Conservation (phyloP, 2,797 vertebrate species). For the Crenichthys baileyi region DNA sequence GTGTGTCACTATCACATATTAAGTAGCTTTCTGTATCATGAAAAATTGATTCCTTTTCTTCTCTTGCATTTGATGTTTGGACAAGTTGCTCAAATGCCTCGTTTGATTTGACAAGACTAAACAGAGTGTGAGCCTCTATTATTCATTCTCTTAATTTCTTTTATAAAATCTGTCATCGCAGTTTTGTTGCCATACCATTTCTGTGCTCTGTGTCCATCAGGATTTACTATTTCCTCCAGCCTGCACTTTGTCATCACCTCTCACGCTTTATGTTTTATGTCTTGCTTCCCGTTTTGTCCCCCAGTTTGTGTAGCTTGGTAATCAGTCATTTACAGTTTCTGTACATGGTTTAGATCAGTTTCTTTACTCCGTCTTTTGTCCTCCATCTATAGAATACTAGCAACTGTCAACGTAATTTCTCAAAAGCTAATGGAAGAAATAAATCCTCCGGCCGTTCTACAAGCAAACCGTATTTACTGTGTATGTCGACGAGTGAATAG, state of each 20-base stretch:
- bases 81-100: slow-evolving; percentile 70
- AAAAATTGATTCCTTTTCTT: slow-evolving; percentile 79
- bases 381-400: slow-evolving; percentile 40
- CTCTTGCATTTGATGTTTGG: slow-evolving; percentile 72
- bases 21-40: slow-evolving; percentile 72
- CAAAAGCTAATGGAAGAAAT: slow-evolving; percentile 40
- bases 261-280: slow-evolving; percentile 41
- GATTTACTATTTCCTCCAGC: slow-evolving; percentile 38
- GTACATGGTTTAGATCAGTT: no score
- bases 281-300: slow-evolving; percentile 11
- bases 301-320: slow-evolving; percentile 35
- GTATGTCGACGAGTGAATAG: slow-evolving; percentile 18
- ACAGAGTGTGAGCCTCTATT: slow-evolving; percentile 51
- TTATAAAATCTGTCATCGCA: slow-evolving; percentile 43
- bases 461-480: slow-evolving; percentile 21
- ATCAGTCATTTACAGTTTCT: slow-evolving; percentile 45
- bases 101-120: slow-evolving; percentile 76
- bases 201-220: slow-evolving; percentile 39
- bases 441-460: slow-evolving; percentile 23
- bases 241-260: slow-evolving; percentile 25
- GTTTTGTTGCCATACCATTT: slow-evolving; percentile 44
- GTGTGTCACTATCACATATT: slow-evolving; percentile 60
- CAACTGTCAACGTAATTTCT: slow-evolving; percentile 50
- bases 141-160: slow-evolving; percentile 46
- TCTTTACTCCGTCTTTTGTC: slow-evolving; percentile 46